A percentile compares a stretch with the other conserved stretches of the same genome.
Conservation (phyloP, 2,113 vertebrate genomes). For the Channa maculata region DNA sequence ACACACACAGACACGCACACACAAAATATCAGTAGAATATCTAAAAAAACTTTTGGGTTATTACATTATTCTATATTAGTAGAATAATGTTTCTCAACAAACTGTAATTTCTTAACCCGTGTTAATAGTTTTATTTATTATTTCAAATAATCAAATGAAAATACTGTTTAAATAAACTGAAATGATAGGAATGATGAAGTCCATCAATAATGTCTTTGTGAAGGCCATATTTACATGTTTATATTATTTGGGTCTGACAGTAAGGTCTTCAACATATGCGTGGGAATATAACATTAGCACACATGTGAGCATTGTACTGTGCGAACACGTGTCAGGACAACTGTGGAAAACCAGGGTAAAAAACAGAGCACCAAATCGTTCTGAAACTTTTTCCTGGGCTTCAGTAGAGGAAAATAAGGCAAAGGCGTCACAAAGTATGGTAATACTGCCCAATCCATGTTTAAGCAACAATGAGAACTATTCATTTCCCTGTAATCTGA, state of each 20-base stretch:
- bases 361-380: conserved; percentile 7
- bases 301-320: not conserved
- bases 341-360: not conserved
- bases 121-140: not conserved
- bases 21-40: not conserved
- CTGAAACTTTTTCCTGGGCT: conserved; percentile 17
- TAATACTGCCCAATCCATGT: conserved; percentile 60
- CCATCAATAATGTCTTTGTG: not conserved
- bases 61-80: not conserved
- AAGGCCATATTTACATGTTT: not conserved
- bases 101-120: no score
- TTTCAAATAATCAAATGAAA: not conserved
- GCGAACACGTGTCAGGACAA: conserved; percentile 1
- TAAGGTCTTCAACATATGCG: not conserved
- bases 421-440: conserved; percentile 35
- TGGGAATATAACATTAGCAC: conserved; percentile 1
- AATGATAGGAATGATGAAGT: not conserved
- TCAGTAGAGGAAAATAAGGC: conserved; percentile 19
- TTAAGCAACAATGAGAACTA: conserved; percentile 67
- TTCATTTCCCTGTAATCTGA: conserved; percentile 71
- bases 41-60: not conserved
- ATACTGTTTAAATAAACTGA: not conserved
- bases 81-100: not conserved
- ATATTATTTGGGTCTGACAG: not conserved
- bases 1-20: not conserved